Evolutionary conservation across 2,113 vertebrate genomes (phyloP).

Genomic region (Hystrix brachyura): DNA sequence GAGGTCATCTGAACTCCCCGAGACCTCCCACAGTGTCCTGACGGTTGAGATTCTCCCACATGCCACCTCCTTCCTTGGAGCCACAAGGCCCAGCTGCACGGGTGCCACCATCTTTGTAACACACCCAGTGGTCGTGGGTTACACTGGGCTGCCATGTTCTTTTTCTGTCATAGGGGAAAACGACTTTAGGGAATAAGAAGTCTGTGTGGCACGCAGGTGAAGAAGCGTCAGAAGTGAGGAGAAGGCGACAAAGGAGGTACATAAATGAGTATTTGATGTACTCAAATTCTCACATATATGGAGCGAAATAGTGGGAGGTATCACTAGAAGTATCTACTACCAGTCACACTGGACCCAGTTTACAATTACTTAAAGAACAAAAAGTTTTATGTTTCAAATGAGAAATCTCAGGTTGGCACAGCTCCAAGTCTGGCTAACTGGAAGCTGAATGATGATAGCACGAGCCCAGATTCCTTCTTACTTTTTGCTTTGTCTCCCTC

Average conservation of each 20-base stretch:
- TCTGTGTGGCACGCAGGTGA: neutral
- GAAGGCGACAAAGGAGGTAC: neutral
- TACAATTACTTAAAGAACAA: neutral
- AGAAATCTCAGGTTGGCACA: neutral
- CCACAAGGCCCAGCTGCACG: neutral
- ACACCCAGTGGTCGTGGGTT: too few species aligned
- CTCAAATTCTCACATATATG: neutral
- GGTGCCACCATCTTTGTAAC: neutral
- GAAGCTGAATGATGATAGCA: neutral
- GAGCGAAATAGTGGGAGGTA: neutral
- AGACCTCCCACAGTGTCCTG: neutral
- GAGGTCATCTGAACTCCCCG: too few species aligned
- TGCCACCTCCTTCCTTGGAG: neutral
- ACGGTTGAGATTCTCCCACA: neutral
- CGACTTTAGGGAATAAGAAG: neutral
- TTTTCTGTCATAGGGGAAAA: neutral
- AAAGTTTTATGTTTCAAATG: neutral
- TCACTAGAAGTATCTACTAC: neutral
- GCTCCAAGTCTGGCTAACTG: neutral
- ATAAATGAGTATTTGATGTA: neutral
- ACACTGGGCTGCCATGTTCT: neutral
- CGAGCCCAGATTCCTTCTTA: neutral
- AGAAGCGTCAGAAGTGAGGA: neutral
- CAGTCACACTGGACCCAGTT: neutral
- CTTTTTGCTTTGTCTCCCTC: neutral